Conservation (phyloP, 2,888 invertebrate genomes). For the Himalopsyche kuldschensis region DNA sequence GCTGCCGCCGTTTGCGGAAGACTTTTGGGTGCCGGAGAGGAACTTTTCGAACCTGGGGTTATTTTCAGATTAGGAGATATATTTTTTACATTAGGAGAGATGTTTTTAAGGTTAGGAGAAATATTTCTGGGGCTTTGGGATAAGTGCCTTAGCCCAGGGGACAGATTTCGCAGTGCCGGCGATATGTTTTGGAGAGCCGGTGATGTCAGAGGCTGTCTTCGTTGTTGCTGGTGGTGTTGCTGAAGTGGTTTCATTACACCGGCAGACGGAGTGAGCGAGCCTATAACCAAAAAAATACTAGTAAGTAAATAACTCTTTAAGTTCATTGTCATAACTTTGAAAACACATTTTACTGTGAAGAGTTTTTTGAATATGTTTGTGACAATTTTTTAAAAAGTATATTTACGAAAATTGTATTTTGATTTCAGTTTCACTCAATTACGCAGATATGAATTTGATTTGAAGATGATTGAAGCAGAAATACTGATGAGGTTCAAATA, state of each 20-base stretch:
- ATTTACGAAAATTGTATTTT: no score
- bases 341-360: no score
- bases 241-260: slow-evolving; percentile 14
- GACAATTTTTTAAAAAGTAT: no score
- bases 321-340: neutral
- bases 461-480: no score
- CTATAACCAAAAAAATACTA: slow-evolving; percentile 8
- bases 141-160: slow-evolving; percentile 5
- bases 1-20: neutral
- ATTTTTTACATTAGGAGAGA: slow-evolving; percentile 22
- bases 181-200: slow-evolving; percentile 32
- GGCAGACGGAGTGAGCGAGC: slow-evolving; percentile 22
- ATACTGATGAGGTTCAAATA: no score
- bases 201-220: slow-evolving; percentile 34
- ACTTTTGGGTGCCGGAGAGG: slow-evolving; percentile 1
- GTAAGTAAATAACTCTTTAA: neutral
- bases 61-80: slow-evolving; percentile 4
- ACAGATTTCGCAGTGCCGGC: slow-evolving; percentile 17
- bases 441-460: no score
- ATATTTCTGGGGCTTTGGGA: slow-evolving; percentile 22
- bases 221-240: slow-evolving; percentile 38
- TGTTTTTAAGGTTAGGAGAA: slow-evolving; percentile 14
- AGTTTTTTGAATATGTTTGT: no score
- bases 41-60: slow-evolving; percentile 11
- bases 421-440: no score